Base-by-base conservation (phyloP, 30 jellyfish, hydroid and myxozoan genomes). In the Mastigias papua region DNA sequence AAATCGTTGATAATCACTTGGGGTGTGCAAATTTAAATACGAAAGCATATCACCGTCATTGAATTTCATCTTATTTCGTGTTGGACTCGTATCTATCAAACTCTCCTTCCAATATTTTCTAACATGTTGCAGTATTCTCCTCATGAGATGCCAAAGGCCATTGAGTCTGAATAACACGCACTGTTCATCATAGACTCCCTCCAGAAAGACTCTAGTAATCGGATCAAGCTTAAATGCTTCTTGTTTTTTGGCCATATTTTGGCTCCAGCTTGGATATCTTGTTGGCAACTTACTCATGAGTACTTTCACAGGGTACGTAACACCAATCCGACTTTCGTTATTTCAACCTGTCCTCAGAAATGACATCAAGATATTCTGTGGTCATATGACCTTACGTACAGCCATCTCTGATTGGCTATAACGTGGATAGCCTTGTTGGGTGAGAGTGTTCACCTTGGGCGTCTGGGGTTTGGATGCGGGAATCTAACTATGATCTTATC, bases 181-280 rank as follows among this genome's bases (percentile, higher is more conserved):
- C 1, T 34, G 66, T n/a, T n/a, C 87, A 42, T 91, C 97, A 61
- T 83, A 78, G 1, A 91, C 90, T 70, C 97, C 97, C 57, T 83
- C 82, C 6, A 91, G 90, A 1, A 91, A 49, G 23, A 58, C 93
- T 58, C 64, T 37, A 23, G 67, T 34, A 9, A 91, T 69, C 64
- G 94, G 97, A 51, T 90, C 73, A 15, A 90, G 29, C 16, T 61
- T 51, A 3, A 6, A 6, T 3, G 11, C 54, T 37, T 11, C 11
- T 6, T 37, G 10, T 37, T 11, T 11, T 3, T 6, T 37, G 54
- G 54, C 54, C 54, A 37, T 37, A 11, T 37, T 37, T 37, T 37
- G 10, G n/a, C n/a, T n/a, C n/a, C n/a, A n/a, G n/a, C n/a, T n/a
- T n/a, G n/a, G n/a, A n/a, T n/a, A n/a, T n/a, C n/a, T n/a, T n/a